A percentile compares a stretch with the other conserved stretches of the same genome.
Evolutionary conservation across 53 echinoderm and acorn worm species (phyloP).

Genomic region (Luidia sarsii): DNA sequence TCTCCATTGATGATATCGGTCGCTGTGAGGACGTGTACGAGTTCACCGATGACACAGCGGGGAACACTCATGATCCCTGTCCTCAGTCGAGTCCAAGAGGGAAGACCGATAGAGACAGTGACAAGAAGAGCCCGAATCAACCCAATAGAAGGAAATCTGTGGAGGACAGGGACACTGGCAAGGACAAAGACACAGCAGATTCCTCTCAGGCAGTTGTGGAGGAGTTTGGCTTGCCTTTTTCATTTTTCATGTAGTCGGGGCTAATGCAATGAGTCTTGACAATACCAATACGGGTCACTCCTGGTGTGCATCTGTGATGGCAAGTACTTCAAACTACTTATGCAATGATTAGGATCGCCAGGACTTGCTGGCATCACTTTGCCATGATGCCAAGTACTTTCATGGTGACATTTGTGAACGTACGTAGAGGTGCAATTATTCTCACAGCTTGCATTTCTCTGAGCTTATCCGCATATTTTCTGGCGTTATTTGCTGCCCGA

Average conservation of each 20-base stretch:
- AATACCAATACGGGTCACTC: no score
- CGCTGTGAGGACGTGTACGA: conserved; percentile 56
- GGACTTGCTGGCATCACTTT: no score
- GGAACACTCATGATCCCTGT: background rate
- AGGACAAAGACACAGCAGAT: background rate
- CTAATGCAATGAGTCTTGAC: no score
- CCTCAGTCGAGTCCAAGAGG: background rate
- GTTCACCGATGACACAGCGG: conserved; percentile 31
- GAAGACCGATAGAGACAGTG: background rate
- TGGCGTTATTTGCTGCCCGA: no score
- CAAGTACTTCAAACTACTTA: no score
- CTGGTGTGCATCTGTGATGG: no score
- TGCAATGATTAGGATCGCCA: no score
- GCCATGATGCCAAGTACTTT: no score
- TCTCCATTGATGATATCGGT: conserved; percentile 36
- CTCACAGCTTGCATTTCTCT: no score
- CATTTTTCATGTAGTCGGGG: conserved; percentile 54
- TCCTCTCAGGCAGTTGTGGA: conserved; percentile 6
- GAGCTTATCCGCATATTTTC: no score
- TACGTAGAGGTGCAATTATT: no score
- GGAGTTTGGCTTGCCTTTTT: conserved; percentile 33
- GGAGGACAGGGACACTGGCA: background rate
- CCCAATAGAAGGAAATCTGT: background rate
- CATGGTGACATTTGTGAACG: no score
- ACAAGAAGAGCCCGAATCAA: background rate